Evolutionary conservation across 1,140 invertebrate genomes (phyloP).

Genomic region (Rhizoglyphus robini): DNA sequence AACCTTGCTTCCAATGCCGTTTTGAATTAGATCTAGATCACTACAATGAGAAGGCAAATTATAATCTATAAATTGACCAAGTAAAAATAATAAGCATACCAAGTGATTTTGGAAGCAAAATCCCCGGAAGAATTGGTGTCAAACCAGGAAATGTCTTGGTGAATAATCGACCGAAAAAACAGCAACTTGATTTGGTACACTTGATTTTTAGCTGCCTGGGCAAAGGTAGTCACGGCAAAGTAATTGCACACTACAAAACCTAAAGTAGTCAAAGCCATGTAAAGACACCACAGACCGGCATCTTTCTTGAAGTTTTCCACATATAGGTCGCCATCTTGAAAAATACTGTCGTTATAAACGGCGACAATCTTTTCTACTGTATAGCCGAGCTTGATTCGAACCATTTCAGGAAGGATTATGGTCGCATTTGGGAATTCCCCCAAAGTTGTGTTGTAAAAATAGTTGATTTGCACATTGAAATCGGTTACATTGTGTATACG

Average conservation of each 20-base stretch:
- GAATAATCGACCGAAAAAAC: constrained; percentile 39
- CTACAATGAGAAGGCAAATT: constrained; percentile 29
- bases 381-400: neutral
- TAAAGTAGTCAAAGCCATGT: neutral
- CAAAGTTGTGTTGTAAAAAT: neutral
- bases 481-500: neutral
- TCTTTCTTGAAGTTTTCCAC: neutral
- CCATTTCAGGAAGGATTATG: neutral
- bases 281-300: neutral
- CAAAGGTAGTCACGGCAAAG: neutral
- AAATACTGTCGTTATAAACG: neutral
- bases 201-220: constrained; percentile 28
- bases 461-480: too few species aligned
- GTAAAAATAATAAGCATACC: neutral
- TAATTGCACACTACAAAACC: constrained; percentile 10
- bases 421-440: neutral
- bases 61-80: too few species aligned
- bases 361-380: neutral
- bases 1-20: constrained; percentile 44
- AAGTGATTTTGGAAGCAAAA: constrained; percentile 61
- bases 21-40: constrained; percentile 41
- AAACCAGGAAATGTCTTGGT: constrained; percentile 67
- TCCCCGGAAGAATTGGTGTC: constrained; percentile 63
- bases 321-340: constrained; percentile 6
- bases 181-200: constrained; percentile 28